Evolutionary conservation across 2,113 vertebrate genomes (phyloP), one percentile per base, ranked within the genome.

Genomic region (Lepus timidus): DNA sequence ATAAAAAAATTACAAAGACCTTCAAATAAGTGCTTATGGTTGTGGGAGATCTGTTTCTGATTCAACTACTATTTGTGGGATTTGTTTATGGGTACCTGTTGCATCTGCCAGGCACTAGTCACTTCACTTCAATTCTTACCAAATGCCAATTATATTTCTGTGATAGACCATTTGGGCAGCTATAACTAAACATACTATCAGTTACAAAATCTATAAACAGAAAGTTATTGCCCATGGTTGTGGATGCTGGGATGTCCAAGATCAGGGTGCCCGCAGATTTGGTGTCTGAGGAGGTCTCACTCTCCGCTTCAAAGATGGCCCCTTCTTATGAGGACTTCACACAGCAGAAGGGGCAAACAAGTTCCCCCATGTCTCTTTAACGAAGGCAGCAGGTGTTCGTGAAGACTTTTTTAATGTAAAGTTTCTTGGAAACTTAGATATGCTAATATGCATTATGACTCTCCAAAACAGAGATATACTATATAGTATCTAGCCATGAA

Each of bases 81-180:
- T 86, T 88, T 95, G 52, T 79, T 94, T 75, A 74, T 75, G 44
- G 44, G 12, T 55, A 91, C 73, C 29, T 61, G 36, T 9, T 65
- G 31, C 22, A 64, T 85, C 33, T 14, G 12, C 70, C 51, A 88
- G 87, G 14, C 4, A 67, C 25, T 44, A 25, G 74, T 94, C 74
- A 75, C 31, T 94, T 96, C 19, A 81, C n/a, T 93, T 90, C 31
- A 55, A 31, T 85, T 52, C 49, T 92, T 68, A 73, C 36, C 91
- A 83, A 95, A 74, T 94, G 73, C 13, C 52, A 90, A 93, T 2
- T 85, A 78, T 61, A 76, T 51, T 39, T 39, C 29, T 82, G 36
- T 75, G 61, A 36, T 61, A 83, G 62, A n/a, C n/a, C n/a, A 33
- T 76, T 70, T 88, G 52, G 31, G n/a, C 52, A 76, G 22, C 51